phyloP scores from a whole-genome alignment of 2,888 invertebrate genomes.

The Nemotelus pantherinus region DNA sequence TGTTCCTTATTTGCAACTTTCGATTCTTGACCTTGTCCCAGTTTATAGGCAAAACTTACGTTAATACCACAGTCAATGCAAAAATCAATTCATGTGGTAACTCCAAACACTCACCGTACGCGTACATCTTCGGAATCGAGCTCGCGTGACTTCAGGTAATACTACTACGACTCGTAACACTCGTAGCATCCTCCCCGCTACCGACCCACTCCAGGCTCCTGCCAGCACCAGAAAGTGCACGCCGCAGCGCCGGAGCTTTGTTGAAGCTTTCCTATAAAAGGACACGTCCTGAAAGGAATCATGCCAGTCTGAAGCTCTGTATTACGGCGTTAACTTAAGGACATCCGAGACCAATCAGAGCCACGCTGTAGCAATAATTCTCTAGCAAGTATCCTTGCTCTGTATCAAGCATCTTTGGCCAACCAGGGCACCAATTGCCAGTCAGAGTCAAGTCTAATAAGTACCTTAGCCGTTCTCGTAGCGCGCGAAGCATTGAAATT shows the following conservation, averaged over 20 bases:
- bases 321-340: slow-evolving; percentile 13
- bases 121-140: not conserved
- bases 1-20: no score
- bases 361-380: slow-evolving; percentile 6
- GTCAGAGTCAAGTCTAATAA: not conserved
- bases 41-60: not conserved
- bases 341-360: not conserved
- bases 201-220: not conserved
- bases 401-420: not conserved
- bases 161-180: not conserved
- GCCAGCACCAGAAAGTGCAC: not conserved
- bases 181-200: not conserved
- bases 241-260: not conserved
- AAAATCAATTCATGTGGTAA: not conserved
- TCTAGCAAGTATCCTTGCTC: not conserved
- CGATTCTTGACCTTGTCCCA: slow-evolving; percentile 11
- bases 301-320: slow-evolving; percentile 13
- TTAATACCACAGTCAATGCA: not conserved
- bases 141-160: slow-evolving; percentile 23
- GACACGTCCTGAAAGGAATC: slow-evolving; percentile 19
- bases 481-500: not conserved
- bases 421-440: not conserved
- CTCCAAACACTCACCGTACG: not conserved
- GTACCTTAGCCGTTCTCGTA: not conserved
- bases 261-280: slow-evolving; percentile 23